Evolutionary conservation across 1,140 invertebrate genomes (phyloP).

Genomic region (Drosophila arizonae): DNA sequence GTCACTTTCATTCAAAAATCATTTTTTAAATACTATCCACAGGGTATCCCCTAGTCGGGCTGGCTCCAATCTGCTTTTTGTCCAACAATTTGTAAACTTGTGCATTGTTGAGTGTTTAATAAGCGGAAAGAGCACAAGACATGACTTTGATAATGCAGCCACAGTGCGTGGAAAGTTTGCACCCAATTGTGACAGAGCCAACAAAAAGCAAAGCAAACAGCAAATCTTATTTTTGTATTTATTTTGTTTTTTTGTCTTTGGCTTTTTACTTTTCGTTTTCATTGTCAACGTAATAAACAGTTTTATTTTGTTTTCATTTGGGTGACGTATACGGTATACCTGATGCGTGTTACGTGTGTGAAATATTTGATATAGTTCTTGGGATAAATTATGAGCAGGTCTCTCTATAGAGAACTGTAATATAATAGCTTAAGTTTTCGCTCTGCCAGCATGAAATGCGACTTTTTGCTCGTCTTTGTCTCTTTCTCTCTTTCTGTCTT

Average conservation of each 20-base stretch:
- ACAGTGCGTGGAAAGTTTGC: conserved; percentile 1
- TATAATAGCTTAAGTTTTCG: conserved; percentile 37
- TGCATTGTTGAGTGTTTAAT: conserved; percentile 52
- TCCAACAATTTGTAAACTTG: conserved; percentile 38
- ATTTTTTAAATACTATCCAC: too few relatives aligned
- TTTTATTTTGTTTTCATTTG: conserved; percentile 12
- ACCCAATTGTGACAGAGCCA: conserved; percentile 7
- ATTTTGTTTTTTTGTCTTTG: too few relatives aligned
- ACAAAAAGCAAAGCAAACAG: not conserved
- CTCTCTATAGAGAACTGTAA: not conserved
- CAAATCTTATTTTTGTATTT: not conserved
- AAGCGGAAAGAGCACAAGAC: conserved; percentile 56
- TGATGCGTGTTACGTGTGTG: conserved; percentile 15
- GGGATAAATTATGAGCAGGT: not conserved
- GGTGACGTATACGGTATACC: conserved; percentile 24
- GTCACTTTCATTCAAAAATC: too few relatives aligned
- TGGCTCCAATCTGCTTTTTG: not conserved
- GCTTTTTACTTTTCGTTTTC: conserved; percentile 49
- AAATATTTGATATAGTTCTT: conserved; percentile 25
- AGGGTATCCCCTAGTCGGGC: not conserved
- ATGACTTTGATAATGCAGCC: conserved; percentile 27
- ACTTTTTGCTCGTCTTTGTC: conserved; percentile 32
- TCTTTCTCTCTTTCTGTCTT: not conserved
- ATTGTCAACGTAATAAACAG: conserved; percentile 52
- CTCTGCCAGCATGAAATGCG: conserved; percentile 41